These are phyloP conservation scores for Fabriciana adippe DNA, from an alignment of 2,888 invertebrate species.

Conservation along the genomic window DNA sequence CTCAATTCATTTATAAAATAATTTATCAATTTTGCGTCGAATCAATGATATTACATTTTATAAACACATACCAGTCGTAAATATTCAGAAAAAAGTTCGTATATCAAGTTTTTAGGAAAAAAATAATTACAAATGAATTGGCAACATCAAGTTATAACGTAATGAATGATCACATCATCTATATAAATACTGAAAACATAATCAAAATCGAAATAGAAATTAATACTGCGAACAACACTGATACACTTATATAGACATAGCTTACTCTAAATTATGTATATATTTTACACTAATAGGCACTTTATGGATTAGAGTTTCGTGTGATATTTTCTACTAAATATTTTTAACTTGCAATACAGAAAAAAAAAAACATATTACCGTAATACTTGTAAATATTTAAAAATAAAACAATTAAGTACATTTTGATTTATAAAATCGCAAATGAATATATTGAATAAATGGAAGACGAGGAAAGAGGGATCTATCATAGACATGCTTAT, in stretches of 20 bases:
- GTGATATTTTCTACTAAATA: conserved; percentile 33
- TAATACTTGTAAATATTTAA: not conserved
- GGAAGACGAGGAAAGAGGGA: too few relatives aligned
- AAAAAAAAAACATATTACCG: not conserved
- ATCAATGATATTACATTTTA: not conserved
- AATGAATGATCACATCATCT: conserved; percentile 38
- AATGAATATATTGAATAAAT: too few relatives aligned
- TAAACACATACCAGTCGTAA: conserved; percentile 4
- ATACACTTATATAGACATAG: conserved; percentile 42
- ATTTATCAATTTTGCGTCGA: conserved; percentile 4
- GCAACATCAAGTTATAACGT: conserved; percentile 13
- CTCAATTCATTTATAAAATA: not conserved
- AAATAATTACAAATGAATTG: conserved; percentile 6
- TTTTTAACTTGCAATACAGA: conserved; percentile 24
- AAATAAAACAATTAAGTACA: too few relatives aligned
- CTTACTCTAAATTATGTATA: conserved; percentile 49
- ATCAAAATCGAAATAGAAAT: conserved; percentile 34
- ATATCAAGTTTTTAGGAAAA: not conserved
- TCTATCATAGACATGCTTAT: too few relatives aligned
- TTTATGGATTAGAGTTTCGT: conserved; percentile 54
- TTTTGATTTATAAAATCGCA: too few relatives aligned
- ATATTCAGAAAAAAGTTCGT: not conserved
- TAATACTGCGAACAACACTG: conserved; percentile 52
- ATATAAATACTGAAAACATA: conserved; percentile 40
- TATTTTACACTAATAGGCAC: conserved; percentile 64